Evolutionary conservation across 2,888 invertebrate species (phyloP), one percentile per base, ranked within the genome.

Genomic region (Chrysotoxum bicinctum): DNA sequence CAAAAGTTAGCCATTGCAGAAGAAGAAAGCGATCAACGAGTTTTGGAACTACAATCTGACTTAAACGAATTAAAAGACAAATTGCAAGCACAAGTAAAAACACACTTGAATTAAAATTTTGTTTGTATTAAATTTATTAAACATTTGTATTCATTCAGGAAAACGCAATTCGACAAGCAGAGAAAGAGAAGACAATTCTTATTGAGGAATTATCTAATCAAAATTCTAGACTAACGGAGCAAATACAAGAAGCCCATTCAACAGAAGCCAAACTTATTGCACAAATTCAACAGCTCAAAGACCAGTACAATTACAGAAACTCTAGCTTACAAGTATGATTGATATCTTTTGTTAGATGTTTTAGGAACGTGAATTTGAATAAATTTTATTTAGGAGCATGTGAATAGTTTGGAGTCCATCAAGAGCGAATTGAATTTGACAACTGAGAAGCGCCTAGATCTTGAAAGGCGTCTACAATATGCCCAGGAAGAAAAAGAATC

Each of bases 11-110:
- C 97, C 89, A 96, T 96, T 50, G 95, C 96, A 50, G 96, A 97
- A 91, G 96, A 96, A 35, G 98, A 98, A 92, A 97, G 96, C 91
- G 98, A 98, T 88, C 95, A 96, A 66, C 94, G 96, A 87, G 94
- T 97, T 56, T 92, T 96, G 89, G 98, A 98, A 91, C 93, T 98
- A 54, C 97, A 98, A 91, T 95, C 96, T 88, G 98, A 98, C 93
- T 94, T 98, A 90, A 94, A 94, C 87, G 95, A 96, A 90, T 94
- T 98, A 58, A 95, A 96, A 85, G 93, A 94, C 79, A 96, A 97
- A 91, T 93, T 98, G 87, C 95, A 94, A 87, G 93, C 95, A 91
- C 94, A 94, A 93, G 94, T 93, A 74, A 62, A 35, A 43, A 10
- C 9, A 0, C 4, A 10, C 9, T 32, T 35, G 4, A 19, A 19